Percentiles rank a stretch among this genome's conserved stretches.
These are phyloP conservation scores for Trachemys scripta DNA, from an alignment of 2,113 vertebrate genomes.

Conservation along the genomic window DNA sequence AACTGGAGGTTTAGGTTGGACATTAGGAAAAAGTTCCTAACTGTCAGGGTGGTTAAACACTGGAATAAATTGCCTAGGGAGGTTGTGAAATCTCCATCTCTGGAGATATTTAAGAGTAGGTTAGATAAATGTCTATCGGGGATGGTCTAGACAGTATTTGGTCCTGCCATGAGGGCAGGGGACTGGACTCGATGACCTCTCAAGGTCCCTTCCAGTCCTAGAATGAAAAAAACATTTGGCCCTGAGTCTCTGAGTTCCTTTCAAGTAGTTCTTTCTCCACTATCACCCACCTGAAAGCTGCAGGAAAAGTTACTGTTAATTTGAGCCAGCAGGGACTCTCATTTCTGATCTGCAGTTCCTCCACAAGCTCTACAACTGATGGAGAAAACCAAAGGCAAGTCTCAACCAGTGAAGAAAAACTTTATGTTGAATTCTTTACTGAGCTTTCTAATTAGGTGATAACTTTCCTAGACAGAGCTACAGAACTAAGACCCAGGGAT, in stretches of 20 bases:
- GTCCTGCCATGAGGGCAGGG: too few relatives aligned
- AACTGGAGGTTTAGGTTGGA: too few relatives aligned
- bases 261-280: neutral
- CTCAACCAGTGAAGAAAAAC: neutral
- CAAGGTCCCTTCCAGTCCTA: too few relatives aligned
- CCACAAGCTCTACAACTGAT: neutral
- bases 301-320: neutral
- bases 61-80: too few relatives aligned
- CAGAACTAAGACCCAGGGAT: neutral
- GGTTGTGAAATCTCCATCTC: too few relatives aligned
- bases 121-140: too few relatives aligned
- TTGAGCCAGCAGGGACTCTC: neutral
- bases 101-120: too few relatives aligned
- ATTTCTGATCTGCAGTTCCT: neutral
- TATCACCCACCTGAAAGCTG: neutral
- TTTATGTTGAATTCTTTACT: neutral
- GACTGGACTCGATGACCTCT: too few relatives aligned
- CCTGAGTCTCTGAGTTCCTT: neutral
- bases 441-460: conserved; percentile 9
- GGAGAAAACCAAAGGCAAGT: neutral
- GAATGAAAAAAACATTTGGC: neutral
- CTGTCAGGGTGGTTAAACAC: too few relatives aligned
- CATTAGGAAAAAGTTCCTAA: too few relatives aligned
- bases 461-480: neutral
- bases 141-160: too few relatives aligned